These are phyloP conservation scores for Augochlorella aurata DNA, from an alignment of 2,888 invertebrate genomes.

Conservation along the genomic window DNA sequence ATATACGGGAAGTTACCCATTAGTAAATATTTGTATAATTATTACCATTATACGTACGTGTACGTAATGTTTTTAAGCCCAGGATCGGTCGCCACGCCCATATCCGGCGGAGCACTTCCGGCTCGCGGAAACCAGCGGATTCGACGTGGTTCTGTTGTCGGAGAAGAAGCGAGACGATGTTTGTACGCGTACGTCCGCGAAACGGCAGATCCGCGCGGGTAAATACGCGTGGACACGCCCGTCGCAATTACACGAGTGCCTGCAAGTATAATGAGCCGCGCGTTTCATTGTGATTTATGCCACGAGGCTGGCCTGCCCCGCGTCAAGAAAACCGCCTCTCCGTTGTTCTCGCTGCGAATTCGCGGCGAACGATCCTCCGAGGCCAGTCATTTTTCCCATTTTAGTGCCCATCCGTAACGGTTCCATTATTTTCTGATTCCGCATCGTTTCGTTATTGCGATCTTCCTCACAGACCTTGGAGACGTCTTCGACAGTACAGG, in stretches of 20 bases:
- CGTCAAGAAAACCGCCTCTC: slow-evolving; percentile 45
- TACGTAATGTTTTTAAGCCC: slow-evolving; percentile 31
- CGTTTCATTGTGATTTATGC: slow-evolving; percentile 77
- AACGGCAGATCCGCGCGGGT: slow-evolving; percentile 58
- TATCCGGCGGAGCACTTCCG: slow-evolving; percentile 63
- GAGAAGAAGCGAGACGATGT: slow-evolving; percentile 2
- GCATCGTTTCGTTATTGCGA: too few relatives aligned
- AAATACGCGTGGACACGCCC: slow-evolving; percentile 71
- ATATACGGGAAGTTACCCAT: too few relatives aligned
- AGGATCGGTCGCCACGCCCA: slow-evolving; percentile 53
- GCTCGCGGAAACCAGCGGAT: slow-evolving; percentile 41
- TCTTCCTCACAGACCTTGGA: too few relatives aligned
- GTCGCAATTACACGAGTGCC: slow-evolving; percentile 76
- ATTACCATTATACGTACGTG: too few relatives aligned
- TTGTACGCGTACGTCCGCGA: slow-evolving; percentile 14
- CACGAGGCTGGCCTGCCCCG: slow-evolving; percentile 30
- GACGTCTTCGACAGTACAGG: too few relatives aligned
- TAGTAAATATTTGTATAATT: too few relatives aligned
- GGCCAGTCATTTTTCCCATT: not conserved
- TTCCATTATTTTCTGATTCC: not conserved
- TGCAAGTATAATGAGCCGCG: slow-evolving; percentile 72
- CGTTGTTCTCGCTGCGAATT: slow-evolving; percentile 32
- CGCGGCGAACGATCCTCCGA: not conserved
- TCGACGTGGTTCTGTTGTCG: not conserved
- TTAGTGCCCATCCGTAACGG: not conserved